These are phyloP conservation scores for Iselma pallidipennis DNA, from an alignment of 2,888 invertebrate species.

Conservation along the genomic window DNA sequence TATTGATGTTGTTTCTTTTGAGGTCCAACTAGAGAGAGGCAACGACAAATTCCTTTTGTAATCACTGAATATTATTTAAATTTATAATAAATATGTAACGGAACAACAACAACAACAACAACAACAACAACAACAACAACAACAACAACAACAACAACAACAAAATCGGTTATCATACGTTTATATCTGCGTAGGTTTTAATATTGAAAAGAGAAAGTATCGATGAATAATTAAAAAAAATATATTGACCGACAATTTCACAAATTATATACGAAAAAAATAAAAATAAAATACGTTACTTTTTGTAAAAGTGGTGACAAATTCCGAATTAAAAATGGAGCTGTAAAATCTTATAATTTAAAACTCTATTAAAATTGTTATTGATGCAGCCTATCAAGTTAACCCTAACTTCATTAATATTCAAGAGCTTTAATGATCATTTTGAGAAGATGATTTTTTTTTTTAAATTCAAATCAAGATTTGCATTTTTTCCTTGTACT, in stretches of 20 bases:
- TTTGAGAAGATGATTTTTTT: constrained; percentile 7
- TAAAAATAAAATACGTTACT: neutral
- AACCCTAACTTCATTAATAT: constrained; percentile 2
- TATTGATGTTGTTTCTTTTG: constrained; percentile 4
- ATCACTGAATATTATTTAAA: constrained; percentile 12
- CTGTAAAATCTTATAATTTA: neutral
- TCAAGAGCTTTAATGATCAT: constrained; percentile 8
- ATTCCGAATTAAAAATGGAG: constrained; percentile 4
- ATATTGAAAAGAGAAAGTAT: constrained; percentile 12
- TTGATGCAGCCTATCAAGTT: constrained; percentile 4
- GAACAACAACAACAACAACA: constrained; percentile 13
- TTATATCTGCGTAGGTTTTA: constrained; percentile 21
- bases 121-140: constrained; percentile 14
- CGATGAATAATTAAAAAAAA: constrained; percentile 8
- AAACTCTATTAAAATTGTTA: neutral
- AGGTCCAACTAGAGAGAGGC: constrained; percentile 11
- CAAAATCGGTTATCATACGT: constrained; percentile 12
- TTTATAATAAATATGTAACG: constrained; percentile 15
- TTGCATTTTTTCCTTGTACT: neutral
- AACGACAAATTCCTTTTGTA: constrained; percentile 11
- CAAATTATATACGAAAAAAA: no score
- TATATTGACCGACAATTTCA: constrained; percentile 10
- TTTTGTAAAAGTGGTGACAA: constrained; percentile 3
- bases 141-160: constrained; percentile 13
- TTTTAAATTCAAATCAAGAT: constrained; percentile 4